phyloP scores from a whole-genome alignment of 2,888 invertebrate genomes.

The Drosophila paranaensis region DNA sequence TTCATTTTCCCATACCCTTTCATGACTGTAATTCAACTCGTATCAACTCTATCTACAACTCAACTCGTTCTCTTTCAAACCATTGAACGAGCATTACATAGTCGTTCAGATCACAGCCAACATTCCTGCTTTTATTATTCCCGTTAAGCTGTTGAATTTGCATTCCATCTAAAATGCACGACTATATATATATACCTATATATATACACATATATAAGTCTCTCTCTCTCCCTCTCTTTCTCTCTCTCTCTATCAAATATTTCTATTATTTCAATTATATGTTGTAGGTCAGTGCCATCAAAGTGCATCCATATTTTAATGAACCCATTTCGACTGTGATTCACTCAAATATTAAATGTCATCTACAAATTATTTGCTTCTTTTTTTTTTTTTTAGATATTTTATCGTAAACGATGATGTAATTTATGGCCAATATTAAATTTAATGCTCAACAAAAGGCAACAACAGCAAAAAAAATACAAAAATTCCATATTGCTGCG shows the following conservation, averaged over 20 bases:
- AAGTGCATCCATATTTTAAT: conserved; percentile 52
- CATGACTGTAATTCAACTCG: not conserved
- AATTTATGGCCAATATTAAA: conserved; percentile 73
- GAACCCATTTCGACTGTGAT: conserved; percentile 35
- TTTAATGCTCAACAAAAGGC: conserved; percentile 47
- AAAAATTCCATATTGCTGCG: conserved; percentile 45
- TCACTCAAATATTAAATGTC: conserved; percentile 51
- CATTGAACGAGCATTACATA: not conserved
- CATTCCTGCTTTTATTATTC: not conserved
- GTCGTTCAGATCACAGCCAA: not conserved
- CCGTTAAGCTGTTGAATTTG: conserved; percentile 51
- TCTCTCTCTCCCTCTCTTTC: not conserved
- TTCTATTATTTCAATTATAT: conserved; percentile 27
- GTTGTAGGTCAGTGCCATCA: conserved; percentile 56
- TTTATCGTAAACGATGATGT: conserved; percentile 66
- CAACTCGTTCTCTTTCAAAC: not conserved
- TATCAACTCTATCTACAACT: not conserved
- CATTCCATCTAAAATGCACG: conserved; percentile 53
- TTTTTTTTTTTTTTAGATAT: conserved; percentile 3
- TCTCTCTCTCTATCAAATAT: conserved; percentile 4
- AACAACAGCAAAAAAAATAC: conserved; percentile 25
- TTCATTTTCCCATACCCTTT: not conserved
- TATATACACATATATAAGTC: conserved; percentile 4
- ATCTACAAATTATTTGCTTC: conserved; percentile 15
- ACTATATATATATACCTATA: not conserved